Evolutionary conservation across 2,888 invertebrate species (phyloP).

Genomic region (Hypolimnas misippus): DNA sequence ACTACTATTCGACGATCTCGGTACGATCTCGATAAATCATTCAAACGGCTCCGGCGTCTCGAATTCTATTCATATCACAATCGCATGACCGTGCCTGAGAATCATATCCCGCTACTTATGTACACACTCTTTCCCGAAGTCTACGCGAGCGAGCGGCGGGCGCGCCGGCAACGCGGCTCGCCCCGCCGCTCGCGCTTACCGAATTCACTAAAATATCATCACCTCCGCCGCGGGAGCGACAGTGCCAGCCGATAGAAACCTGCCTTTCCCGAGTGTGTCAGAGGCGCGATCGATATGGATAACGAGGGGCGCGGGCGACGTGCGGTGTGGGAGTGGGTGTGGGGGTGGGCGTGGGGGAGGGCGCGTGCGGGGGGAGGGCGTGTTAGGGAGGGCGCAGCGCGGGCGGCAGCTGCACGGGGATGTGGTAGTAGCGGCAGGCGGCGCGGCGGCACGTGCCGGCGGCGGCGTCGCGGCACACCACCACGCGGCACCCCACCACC

Average conservation of each 20-base stretch:
- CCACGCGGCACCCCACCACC: conserved; percentile 97
- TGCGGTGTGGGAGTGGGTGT: conserved; percentile 46
- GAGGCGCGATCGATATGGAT: conserved; percentile 74
- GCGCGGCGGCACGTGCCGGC: conserved; percentile 96
- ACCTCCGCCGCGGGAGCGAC: conserved; percentile 65
- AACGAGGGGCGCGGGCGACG: conserved; percentile 63
- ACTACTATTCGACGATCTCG: conserved; percentile 82
- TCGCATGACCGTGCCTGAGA: conserved; percentile 83
- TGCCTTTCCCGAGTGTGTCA: conserved; percentile 69
- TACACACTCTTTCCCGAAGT: conserved; percentile 77
- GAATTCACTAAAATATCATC: conserved; percentile 46
- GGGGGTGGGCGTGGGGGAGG: conserved; percentile 38
- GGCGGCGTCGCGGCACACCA: conserved; percentile 97
- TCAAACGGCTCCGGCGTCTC: conserved; percentile 80
- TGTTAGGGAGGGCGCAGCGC: conserved; percentile 84
- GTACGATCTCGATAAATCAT: conserved; percentile 79
- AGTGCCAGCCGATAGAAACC: conserved; percentile 59
- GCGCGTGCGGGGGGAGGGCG: conserved; percentile 47
- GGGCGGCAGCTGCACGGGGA: conserved; percentile 95
- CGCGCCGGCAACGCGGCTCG: conserved; percentile 44
- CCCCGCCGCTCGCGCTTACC: conserved; percentile 21
- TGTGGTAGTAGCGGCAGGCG: conserved; percentile 98
- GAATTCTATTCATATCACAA: conserved; percentile 84
- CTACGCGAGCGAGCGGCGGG: conserved; percentile 47
- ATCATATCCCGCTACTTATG: conserved; percentile 81